These are phyloP conservation scores for Melanogrammus aeglefinus DNA, from an alignment of 2,797 vertebrate species.

Conservation along the genomic window DNA sequence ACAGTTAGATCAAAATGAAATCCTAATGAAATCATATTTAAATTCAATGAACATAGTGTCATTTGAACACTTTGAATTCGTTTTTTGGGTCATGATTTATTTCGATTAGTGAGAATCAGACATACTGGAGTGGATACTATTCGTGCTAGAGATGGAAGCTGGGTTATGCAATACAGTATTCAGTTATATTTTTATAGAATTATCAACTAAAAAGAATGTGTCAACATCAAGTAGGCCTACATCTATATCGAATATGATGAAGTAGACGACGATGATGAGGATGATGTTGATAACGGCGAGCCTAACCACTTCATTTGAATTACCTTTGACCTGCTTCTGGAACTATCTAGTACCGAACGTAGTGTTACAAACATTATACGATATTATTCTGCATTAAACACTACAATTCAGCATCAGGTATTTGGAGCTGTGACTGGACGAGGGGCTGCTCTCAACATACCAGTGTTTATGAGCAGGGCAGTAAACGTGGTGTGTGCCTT, in stretches of 20 bases:
- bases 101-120: too few species aligned
- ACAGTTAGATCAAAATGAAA: neutral
- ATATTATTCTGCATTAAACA: too few species aligned
- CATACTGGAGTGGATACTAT: too few species aligned
- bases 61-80: neutral
- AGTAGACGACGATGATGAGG: neutral
- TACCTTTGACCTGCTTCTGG: neutral
- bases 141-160: too few species aligned
- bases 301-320: neutral
- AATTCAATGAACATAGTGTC: neutral
- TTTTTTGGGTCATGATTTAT: neutral
- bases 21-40: neutral
- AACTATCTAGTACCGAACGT: too few species aligned
- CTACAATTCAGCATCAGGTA: too few species aligned
- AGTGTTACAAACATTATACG: too few species aligned
- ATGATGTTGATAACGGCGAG: neutral
- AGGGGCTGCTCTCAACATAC: too few species aligned
- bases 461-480: constrained; percentile 4
- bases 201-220: neutral
- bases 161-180: neutral
- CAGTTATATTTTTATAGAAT: neutral
- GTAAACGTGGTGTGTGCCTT: constrained; percentile 32
- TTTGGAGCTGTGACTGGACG: too few species aligned
- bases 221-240: too few species aligned
- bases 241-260: too few species aligned